Evolutionary conservation across 35 echinoderm and acorn worm genomes (phyloP).

Genomic region (Acanthaster planci): DNA sequence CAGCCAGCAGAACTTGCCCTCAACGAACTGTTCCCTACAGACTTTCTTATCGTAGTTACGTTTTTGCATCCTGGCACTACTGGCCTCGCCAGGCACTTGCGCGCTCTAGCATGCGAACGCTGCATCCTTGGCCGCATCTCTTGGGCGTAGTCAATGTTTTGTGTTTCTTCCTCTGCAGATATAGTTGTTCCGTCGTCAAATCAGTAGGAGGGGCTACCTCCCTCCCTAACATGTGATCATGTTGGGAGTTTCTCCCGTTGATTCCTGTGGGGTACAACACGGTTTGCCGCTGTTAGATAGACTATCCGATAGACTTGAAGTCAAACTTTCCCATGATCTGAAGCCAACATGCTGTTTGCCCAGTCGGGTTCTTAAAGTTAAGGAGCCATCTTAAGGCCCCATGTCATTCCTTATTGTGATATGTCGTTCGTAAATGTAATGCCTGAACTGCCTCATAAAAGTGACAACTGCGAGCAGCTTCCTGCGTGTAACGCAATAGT

Average conservation of each 20-base stretch:
- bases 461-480: not conserved
- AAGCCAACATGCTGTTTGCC: not conserved
- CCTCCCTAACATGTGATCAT: slow-evolving; percentile 7
- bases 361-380: too few species aligned
- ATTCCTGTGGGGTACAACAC: too few species aligned
- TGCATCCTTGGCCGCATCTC: not conserved
- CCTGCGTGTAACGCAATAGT: not conserved
- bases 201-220: slow-evolving; percentile 4
- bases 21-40: too few species aligned
- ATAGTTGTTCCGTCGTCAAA: not conserved
- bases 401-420: too few species aligned
- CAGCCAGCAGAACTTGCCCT: too few species aligned
- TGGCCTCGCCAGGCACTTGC: not conserved
- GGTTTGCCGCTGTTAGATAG: slow-evolving; percentile 21
- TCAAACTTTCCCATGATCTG: not conserved
- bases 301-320: not conserved
- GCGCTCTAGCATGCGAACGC: not conserved
- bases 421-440: too few species aligned
- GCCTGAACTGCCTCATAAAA: not conserved
- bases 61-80: not conserved
- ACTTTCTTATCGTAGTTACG: slow-evolving; percentile 37
- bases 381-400: too few species aligned
- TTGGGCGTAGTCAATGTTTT: not conserved
- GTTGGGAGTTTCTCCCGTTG: slow-evolving; percentile 7
- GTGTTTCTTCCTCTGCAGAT: too few species aligned